Percentiles rank a stretch among this genome's conserved stretches.
Evolutionary conservation across 30 jellyfish, hydroid and myxozoan species (phyloP).

Genomic region (Aurelia coerulea): DNA sequence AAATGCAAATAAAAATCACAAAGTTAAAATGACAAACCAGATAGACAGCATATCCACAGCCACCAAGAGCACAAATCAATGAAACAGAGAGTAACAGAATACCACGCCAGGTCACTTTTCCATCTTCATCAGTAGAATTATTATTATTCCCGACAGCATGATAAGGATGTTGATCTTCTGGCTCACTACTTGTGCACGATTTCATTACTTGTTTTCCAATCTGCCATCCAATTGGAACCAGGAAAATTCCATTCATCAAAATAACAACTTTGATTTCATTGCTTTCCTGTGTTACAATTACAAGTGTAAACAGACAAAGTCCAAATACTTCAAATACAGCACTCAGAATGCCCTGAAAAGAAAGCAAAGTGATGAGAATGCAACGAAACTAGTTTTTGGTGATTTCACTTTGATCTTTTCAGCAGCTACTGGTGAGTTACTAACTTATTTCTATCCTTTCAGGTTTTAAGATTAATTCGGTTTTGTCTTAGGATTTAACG

Average conservation of each 20-base stretch:
- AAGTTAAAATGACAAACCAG: slow-evolving; percentile 13
- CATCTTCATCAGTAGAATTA: slow-evolving; percentile 1
- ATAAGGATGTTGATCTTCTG: slow-evolving; percentile 2
- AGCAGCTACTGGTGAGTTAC: too few species aligned
- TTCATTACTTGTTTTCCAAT: slow-evolving; percentile 28
- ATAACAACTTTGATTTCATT: slow-evolving; percentile 46
- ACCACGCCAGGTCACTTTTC: neutral
- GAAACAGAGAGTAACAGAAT: slow-evolving; percentile 1
- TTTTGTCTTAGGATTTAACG: too few species aligned
- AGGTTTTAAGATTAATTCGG: too few species aligned
- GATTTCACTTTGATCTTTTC: too few species aligned
- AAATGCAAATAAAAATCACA: neutral
- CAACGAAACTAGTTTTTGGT: too few species aligned
- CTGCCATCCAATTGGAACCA: slow-evolving; percentile 68
- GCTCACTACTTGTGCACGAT: neutral
- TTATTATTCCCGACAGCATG: neutral
- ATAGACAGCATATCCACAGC: slow-evolving; percentile 37
- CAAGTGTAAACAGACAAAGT: slow-evolving; percentile 70
- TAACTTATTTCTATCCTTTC: too few species aligned
- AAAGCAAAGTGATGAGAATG: neutral
- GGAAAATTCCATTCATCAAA: slow-evolving; percentile 85
- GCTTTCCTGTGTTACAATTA: slow-evolving; percentile 41
- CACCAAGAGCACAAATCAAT: slow-evolving; percentile 40
- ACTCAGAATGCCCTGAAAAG: slow-evolving; percentile 75
- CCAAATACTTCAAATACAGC: slow-evolving; percentile 76